phyloP scores from a whole-genome alignment of 2,113 vertebrate species.

The Rana temporaria region DNA sequence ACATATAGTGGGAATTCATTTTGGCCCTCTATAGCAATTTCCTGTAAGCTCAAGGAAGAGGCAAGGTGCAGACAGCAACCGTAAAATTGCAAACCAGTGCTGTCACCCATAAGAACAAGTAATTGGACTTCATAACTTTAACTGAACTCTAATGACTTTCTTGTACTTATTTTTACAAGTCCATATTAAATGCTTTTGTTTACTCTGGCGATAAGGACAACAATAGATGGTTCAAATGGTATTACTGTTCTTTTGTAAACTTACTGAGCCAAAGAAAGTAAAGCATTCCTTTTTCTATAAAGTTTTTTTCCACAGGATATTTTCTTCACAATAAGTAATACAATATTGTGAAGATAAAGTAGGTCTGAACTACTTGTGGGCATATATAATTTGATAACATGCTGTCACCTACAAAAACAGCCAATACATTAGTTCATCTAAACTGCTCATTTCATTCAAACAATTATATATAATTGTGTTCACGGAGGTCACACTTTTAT shows the following conservation, averaged over 20 bases:
- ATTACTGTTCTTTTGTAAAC: neutral
- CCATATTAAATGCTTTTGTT: neutral
- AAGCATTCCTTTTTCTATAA: neutral
- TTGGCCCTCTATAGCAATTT: no score
- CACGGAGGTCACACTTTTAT: neutral
- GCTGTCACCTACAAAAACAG: constrained; percentile 3
- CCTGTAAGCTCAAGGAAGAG: no score
- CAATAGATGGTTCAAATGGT: constrained; percentile 18
- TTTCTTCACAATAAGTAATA: neutral
- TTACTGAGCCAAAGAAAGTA: neutral
- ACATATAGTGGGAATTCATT: no score
- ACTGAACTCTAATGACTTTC: neutral
- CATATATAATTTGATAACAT: constrained; percentile 1
- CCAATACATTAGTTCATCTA: constrained; percentile 3
- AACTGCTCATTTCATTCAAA: neutral
- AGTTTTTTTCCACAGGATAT: neutral
- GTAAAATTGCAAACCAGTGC: no score
- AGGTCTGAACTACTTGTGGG: constrained; percentile 1
- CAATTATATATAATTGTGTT: neutral
- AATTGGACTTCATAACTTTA: neutral
- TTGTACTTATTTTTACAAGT: neutral
- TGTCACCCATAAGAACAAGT: neutral
- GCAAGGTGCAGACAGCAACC: no score
- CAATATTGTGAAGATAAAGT: neutral
- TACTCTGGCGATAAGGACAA: neutral